Percentiles rank a stretch among this genome's conserved stretches.
Conservation (phyloP, 2,888 invertebrate species). For the Cephus sareptanus region DNA sequence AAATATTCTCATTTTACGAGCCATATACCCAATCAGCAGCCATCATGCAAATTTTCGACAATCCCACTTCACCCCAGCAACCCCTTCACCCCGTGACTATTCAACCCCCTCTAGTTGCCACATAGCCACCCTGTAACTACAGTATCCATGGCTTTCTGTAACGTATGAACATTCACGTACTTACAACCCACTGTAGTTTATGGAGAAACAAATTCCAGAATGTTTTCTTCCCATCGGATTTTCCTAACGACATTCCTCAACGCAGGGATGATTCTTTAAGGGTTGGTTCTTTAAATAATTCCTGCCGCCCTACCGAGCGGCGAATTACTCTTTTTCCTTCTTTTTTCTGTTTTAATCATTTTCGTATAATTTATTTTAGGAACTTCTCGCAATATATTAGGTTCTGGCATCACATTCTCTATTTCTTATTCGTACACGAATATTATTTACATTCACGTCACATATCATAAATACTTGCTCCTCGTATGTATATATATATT, state of each 20-base stretch:
- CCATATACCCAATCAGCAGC: conserved; percentile 31
- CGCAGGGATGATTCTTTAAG: not conserved
- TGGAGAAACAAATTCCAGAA: not conserved
- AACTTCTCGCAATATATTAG: conserved; percentile 53
- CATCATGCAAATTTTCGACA: conserved; percentile 31
- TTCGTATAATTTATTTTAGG: conserved; percentile 51
- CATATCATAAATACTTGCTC: conserved; percentile 39
- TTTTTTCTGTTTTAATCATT: not conserved
- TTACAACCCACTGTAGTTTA: not conserved
- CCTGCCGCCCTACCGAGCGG: not conserved
- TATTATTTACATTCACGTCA: conserved; percentile 41
- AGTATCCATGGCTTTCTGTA: not conserved
- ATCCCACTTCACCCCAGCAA: conserved; percentile 15
- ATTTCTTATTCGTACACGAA: conserved; percentile 39
- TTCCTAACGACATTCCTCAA: not conserved
- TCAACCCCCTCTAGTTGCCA: not conserved
- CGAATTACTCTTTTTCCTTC: not conserved
- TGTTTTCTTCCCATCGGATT: not conserved
- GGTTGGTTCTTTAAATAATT: not conserved
- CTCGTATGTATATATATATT: conserved; percentile 17
- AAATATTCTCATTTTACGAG: conserved; percentile 31
- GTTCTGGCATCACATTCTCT: conserved; percentile 37
- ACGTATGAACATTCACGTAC: not conserved
- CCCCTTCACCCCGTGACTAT: not conserved
- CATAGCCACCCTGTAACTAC: not conserved